Evolutionary conservation across 2,797 vertebrate genomes (phyloP), one percentile per base, ranked within the genome.

Genomic region (Aulostomus chinensis): DNA sequence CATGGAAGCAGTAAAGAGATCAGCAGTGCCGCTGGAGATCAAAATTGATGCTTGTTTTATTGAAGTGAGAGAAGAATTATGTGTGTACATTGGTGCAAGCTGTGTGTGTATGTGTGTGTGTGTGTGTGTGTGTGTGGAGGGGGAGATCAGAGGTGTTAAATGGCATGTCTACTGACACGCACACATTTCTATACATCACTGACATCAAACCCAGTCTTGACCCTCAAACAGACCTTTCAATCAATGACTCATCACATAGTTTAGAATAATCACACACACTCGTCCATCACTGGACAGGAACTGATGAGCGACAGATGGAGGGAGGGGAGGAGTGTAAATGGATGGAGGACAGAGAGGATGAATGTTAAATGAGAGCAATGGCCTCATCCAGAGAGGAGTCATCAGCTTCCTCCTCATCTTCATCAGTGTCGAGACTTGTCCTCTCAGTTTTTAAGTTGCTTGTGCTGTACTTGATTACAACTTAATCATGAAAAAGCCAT

Each of bases 11-110:
- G 70, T 82, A 80, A 80, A 82, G 28, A 73, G 64, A 80, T 82
- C 70, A 75, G 65, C 61, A 20, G 35, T 9, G 36, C 41, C 25
- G 40, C 46, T 38, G 1, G 37, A 40, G 22, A 43, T 30, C 38
- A 38, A 32, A 70, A 80, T 62, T 75, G 65, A 82, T 82, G 73
- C 58, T 61, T 65, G 46, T 92, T 94, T 93, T 93, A 93, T 94
- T 92, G 91, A 91, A 92, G 90, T 39, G 65, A 33, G 62, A 18
- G 25, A 24, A 50, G 22, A 41, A 31, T 1, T 38, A 54, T 50
- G 48, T 57, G 59, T 41, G 35, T 62, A 31, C 25, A 37, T 30
- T 9, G 8, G 43, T 42, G 20, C 26, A 32, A 13, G 32, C 21
- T 47, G 18, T 15, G 17, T 33, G 14, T 17, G 20, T 28, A 7